Percentiles rank a stretch among this genome's conserved stretches.
These are phyloP conservation scores for Anser cygnoides DNA, from an alignment of 2,113 vertebrate species.

Conservation along the genomic window DNA sequence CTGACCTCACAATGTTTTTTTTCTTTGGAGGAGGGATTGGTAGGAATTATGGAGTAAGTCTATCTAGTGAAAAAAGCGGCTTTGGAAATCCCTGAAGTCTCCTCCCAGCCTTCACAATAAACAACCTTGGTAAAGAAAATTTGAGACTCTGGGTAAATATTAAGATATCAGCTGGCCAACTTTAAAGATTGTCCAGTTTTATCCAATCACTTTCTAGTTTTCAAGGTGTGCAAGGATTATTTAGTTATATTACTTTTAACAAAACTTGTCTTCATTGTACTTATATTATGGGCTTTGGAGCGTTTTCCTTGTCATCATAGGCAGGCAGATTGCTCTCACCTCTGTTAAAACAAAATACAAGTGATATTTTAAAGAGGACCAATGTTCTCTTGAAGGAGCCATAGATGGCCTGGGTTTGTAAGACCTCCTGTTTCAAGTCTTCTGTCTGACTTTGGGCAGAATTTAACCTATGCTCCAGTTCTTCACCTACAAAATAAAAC, in stretches of 20 bases:
- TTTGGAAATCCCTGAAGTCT: background rate
- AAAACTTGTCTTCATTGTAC: background rate
- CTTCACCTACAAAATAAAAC: background rate
- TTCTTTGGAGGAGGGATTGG: background rate
- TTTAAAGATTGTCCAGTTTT: background rate
- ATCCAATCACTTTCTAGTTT: background rate
- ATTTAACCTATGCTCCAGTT: background rate
- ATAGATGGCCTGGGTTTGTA: background rate
- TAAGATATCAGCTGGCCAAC: background rate
- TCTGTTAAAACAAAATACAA: background rate
- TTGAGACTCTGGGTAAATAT: background rate
- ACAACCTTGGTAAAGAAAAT: background rate
- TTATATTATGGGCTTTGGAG: background rate
- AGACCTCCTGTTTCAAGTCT: background rate
- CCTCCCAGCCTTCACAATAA: background rate
- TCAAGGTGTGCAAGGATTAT: background rate
- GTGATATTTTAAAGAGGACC: background rate
- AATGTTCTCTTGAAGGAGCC: background rate
- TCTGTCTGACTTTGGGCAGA: background rate
- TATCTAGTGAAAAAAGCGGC: background rate
- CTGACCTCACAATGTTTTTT: background rate
- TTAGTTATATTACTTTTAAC: background rate
- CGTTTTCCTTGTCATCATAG: background rate
- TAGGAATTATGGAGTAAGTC: background rate
- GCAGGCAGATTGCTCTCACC: background rate